Evolutionary conservation across 2,888 invertebrate genomes (phyloP), one percentile per base, ranked within the genome.

Genomic region (Zaprionus obscuricornis): DNA sequence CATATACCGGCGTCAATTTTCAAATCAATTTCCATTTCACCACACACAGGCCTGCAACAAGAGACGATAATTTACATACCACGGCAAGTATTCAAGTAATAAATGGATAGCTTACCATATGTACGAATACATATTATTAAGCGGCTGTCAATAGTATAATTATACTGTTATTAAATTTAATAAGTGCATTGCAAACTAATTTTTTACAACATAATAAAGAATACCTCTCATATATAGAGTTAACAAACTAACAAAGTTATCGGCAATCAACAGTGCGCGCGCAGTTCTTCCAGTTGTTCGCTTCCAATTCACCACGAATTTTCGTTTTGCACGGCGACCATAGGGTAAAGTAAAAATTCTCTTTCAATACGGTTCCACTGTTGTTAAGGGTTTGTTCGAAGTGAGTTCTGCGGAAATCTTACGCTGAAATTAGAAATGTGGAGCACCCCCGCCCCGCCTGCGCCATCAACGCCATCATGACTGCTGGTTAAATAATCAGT

Each of bases 301-400:
- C 16, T 66, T 75, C 75, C 69, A 74, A 57, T 75, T 74, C 76
- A 76, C 77, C 77, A 74, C 58, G 29, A 36, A 8, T 16, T 17
- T 10, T 33, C 31, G 58, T 47, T 57, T 77, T 78, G 66, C 74
- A 69, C 60, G 54, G 72, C 63, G 71, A 69, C 57, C 63, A 66
- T 69, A 73, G 73, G 73, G 76, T 75, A 83, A 69, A 72, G 69
- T 54, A 31, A 57, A 45, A 59, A 36, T 86, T 86, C 62, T 75
- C 62, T 54, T 86, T 87, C 62, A 85, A 88, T 78, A 84, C 85
- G 85, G 65, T 77, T 79, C 82, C 88, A 88, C 88, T 88, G 88
- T 89, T 89, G 89, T 84, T 88, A 88, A 89, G 89, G 89, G 89
- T 89, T 88, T 83, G 89, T 89, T 88, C 85, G 85, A 89, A 88